phyloP scores from a whole-genome alignment of 1,140 invertebrate genomes.

The Diabrotica virgifera region DNA sequence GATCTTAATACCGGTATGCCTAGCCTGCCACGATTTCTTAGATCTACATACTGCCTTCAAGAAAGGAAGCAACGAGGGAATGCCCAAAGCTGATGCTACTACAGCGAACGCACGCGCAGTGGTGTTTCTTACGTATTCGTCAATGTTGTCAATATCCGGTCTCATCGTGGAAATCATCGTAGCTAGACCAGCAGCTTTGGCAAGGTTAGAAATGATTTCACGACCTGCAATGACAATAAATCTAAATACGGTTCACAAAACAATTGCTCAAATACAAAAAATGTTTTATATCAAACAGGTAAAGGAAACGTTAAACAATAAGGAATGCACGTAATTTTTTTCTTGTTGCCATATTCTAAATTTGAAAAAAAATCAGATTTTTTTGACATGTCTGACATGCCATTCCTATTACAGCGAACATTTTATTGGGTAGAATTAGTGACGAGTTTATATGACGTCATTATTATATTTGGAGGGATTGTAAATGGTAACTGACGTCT shows the following conservation, averaged over 20 bases:
- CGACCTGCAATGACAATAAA: constrained; percentile 53
- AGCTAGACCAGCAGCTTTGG: constrained; percentile 98
- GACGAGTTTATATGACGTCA: too few species aligned
- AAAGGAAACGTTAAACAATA: too few species aligned
- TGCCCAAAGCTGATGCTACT: constrained; percentile 95
- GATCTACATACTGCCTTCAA: constrained; percentile 98
- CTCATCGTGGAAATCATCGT: constrained; percentile 99
- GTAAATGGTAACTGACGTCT: too few species aligned
- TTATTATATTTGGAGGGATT: too few species aligned
- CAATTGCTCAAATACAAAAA: too few species aligned
- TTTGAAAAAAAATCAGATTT: too few species aligned
- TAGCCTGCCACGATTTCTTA: constrained; percentile 99
- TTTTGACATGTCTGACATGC: too few species aligned
- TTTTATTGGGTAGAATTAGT: too few species aligned
- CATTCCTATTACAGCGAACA: too few species aligned
- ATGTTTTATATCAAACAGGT: too few species aligned
- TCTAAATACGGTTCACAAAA: neutral
- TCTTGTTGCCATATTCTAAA: too few species aligned
- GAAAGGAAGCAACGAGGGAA: constrained; percentile 96
- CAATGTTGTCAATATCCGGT: constrained; percentile 99
- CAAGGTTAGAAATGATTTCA: constrained; percentile 99
- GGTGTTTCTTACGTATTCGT: constrained; percentile 99
- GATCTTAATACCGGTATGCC: constrained; percentile 99
- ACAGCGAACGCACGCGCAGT: constrained; percentile 99
- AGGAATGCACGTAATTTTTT: too few species aligned